Base-by-base conservation (phyloP, 2,888 invertebrate species). In the Hybos culiciformis region DNA sequence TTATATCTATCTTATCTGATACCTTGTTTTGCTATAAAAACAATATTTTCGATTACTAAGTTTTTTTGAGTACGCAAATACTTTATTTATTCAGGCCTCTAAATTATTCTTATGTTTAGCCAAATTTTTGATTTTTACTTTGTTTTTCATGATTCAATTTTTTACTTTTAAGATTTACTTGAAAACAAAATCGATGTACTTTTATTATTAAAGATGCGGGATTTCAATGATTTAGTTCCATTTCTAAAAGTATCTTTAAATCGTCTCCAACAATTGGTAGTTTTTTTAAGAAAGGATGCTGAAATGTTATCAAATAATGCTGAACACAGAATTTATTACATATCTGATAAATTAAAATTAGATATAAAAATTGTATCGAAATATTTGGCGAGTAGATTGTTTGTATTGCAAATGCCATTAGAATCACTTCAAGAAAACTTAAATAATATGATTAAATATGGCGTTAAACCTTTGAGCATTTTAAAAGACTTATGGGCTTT, bases 401-500 rank as follows among this genome's bases (percentile, higher is more conserved):
- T 77, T 57, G 59, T 77, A 36, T 68, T 75, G 48, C 66, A 63
- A 48, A 66, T 77, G 59, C 68, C 74, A 11, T 73, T 70, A 56
- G 66, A 70, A 17, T 73, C 70, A 68, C 57, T 77, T 18, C 55
- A 71, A 53, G 67, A 59, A 49, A 73, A 74, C 46, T 55, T 77
- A 37, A 56, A 71, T 51, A 61, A 68, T 36, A 67, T 77, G 59
- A 51, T 66, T 63, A 70, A 71, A 46, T 72, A 72, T 57, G 70
- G 72, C 49, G 68, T 78, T 1, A 53, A 67, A 38, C 60, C 70
- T 24, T 68, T 72, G 23, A 68, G 74, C 49, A 71, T 79, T 48
- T 51, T 75, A 7, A 69, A 71, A 51, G 78, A 79, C 59, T 57
- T 76, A 15, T 78, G 78, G 78, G 73, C 77, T 2, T 66, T 79